Base-by-base conservation (phyloP, 2,797 vertebrate species). In the Calcarius lapponicus region DNA sequence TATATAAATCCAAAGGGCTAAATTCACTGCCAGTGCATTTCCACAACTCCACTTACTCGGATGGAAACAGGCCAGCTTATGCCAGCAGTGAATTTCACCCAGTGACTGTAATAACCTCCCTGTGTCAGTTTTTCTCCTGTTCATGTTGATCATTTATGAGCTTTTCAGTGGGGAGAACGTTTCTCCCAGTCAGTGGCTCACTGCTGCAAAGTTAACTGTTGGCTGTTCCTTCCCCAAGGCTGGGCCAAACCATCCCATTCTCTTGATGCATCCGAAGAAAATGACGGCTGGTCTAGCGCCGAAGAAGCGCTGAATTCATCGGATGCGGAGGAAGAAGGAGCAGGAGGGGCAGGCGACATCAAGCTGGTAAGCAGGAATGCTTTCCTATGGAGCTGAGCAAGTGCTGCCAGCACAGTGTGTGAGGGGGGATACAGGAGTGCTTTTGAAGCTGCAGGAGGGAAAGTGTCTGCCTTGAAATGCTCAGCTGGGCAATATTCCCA, bases 261-360 rank as follows among this genome's bases (percentile, higher is more conserved):
- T 1, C 94, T 99, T 78, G 99, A 99, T 51, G 98, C 98, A 28
- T 99, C 99, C 7, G 99, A 99, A 97, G 99, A 99, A 95, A 99
- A 98, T 17, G 99, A 99, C 0, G 99, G 98, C 65, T 99, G 99
- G 97, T 99, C 99, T 32, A 99, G 99, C 7, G 97, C 98, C 1
- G 99, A 99, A 86, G 99, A 99, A 38, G 99, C 98, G 3, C 96
- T 99, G 28, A 99, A 99, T 97, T 98, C 98, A 9, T 99, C 99
- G 0, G 99, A 99, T 79, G 98, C 98, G 0, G 99, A 99, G 96
- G 99, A 99, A 1, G 99, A 99, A 53, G 97, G 95, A 54, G 94
- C 95, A 87, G 96, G 75, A 82, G 92, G 34, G 6, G 91, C 76
- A 81, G 86, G 86, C 25, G 96, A 96, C 72, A 98, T 98, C 95